Evolutionary conservation across 2,888 invertebrate species (phyloP), one percentile per base, ranked within the genome.

Genomic region (Ichneumon xanthorius): DNA sequence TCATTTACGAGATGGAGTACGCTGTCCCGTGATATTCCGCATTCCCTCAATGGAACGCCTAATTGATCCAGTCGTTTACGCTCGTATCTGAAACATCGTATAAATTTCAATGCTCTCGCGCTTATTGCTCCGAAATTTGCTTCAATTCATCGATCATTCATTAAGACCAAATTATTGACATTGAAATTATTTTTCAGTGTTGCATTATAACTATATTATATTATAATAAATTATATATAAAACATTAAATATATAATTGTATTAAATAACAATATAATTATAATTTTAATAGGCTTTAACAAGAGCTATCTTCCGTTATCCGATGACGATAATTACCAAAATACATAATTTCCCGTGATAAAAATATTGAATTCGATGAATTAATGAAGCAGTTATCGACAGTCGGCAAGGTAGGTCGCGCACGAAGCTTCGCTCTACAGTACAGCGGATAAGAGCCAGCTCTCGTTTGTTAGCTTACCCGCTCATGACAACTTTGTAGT

Each of bases 1-100:
- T 91, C 90, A 53, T 90, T 91, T 1, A 93, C 91, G 9, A 93
- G 87, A 88, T 93, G 92, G 53, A 93, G 90, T 19, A 93, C 93
- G 77, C 92, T 91, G 76, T 93, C 92, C n/a, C 89, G 89, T 4
- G 87, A 89, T 45, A 93, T 92, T 7, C 92, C 93, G 48, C 89
- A 91, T 68, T 91, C 90, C 40, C 88, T 90, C 50, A 93, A 83
- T 5, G 91, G 89, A 1, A 88, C 77, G 22, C 85, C 87, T 37
- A 89, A 77, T 72, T 90, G 88, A 48, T 92, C 91, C 22, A 93
- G 85, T 82, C 90, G 88, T 40, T 89, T 91, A 9, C 91, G 87
- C 4, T 90, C 89, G 58, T 90, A 92, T 40, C 93, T 93, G 79
- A 55, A 87, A 85, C 45, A n/a, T 19, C 26, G 45, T 26, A 19